A percentile compares a stretch with the other conserved stretches of the same genome.
Conservation (phyloP, 2,888 invertebrate genomes). For the Branchellion lobata region DNA sequence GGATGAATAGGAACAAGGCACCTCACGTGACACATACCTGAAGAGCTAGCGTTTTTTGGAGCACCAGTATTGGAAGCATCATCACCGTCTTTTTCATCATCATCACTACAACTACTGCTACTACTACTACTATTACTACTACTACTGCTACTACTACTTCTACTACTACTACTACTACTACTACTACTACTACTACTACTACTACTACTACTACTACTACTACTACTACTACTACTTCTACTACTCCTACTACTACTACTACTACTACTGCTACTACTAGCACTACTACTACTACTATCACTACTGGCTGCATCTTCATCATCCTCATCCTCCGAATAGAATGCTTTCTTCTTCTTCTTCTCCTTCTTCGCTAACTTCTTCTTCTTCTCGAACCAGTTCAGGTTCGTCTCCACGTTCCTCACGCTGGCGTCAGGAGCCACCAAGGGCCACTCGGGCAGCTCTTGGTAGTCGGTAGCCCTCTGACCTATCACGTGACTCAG, state of each 20-base stretch:
- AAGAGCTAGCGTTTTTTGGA: neutral
- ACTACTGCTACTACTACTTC: constrained; percentile 25
- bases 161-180: constrained; percentile 19
- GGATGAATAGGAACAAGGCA: no score
- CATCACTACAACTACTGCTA: constrained; percentile 16
- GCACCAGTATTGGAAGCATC: neutral
- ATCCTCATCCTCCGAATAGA: constrained; percentile 68
- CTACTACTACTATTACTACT: constrained; percentile 29
- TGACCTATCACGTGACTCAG: constrained; percentile 89
- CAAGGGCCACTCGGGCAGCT: constrained; percentile 80
- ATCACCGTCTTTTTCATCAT: constrained; percentile 9
- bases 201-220: constrained; percentile 29
- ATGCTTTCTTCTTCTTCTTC: constrained; percentile 63
- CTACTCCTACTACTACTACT: no score
- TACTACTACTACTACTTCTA: neutral
- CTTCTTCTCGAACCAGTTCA: constrained; percentile 55
- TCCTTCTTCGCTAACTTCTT: constrained; percentile 53
- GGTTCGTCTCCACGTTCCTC: constrained; percentile 49
- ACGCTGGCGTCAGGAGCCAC: constrained; percentile 74
- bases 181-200: constrained; percentile 27
- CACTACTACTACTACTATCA: constrained; percentile 48
- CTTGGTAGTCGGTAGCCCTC: constrained; percentile 81
- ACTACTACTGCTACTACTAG: neutral
- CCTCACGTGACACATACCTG: neutral
- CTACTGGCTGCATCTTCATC: constrained; percentile 6